Evolutionary conservation across 2,113 vertebrate genomes (phyloP).

Genomic region (Aspiorhynchus laticeps): DNA sequence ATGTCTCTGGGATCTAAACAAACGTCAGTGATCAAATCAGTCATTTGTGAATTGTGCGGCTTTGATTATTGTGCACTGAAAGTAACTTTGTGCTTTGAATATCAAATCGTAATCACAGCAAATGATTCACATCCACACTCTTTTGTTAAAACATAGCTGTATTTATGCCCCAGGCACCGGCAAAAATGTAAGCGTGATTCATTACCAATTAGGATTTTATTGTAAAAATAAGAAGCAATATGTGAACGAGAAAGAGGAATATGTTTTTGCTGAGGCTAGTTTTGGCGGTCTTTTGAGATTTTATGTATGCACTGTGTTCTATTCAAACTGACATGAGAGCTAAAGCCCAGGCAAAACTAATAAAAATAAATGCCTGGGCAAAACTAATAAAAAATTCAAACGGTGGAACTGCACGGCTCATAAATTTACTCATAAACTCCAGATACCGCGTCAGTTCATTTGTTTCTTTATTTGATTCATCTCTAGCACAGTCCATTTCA

Average conservation of each 20-base stretch:
- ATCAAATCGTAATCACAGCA: not conserved
- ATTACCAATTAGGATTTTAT: constrained; percentile 44
- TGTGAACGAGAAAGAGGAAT: constrained; percentile 26
- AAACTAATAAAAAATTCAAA: constrained; percentile 43
- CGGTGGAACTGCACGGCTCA: constrained; percentile 28
- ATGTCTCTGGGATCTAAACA: constrained; percentile 34
- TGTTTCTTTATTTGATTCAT: constrained; percentile 45
- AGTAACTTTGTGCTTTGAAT: constrained; percentile 35
- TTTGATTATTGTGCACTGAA: constrained; percentile 32
- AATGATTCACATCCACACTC: not conserved
- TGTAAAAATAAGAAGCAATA: constrained; percentile 7
- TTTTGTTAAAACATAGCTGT: constrained; percentile 16
- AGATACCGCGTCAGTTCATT: constrained; percentile 42
- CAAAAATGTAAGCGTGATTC: constrained; percentile 29
- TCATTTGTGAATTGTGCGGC: constrained; percentile 34
- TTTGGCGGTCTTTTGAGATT: constrained; percentile 30
- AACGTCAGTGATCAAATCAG: constrained; percentile 39
- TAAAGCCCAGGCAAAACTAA: not conserved
- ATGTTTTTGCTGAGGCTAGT: constrained; percentile 36
- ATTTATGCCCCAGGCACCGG: constrained; percentile 21
- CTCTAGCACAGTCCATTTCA: constrained; percentile 31
- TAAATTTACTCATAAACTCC: constrained; percentile 39
- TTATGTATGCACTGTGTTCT: constrained; percentile 36
- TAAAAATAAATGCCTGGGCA: constrained; percentile 38
- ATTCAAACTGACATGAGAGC: constrained; percentile 33